Percentiles rank a stretch among this genome's conserved stretches.
Conservation (phyloP, 2,113 vertebrate species). For the Coreoperca whiteheadi region DNA sequence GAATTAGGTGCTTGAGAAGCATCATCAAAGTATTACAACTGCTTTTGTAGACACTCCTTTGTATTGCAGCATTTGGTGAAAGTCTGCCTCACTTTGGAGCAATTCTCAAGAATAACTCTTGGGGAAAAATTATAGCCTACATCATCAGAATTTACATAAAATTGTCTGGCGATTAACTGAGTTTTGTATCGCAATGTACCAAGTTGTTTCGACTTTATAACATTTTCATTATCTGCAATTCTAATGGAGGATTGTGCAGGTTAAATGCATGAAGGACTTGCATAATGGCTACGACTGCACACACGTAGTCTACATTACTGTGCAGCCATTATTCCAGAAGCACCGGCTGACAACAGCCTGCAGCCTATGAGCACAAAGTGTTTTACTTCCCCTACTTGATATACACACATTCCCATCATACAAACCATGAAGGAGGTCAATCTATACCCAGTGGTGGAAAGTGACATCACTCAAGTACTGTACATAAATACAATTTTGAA, state of each 20-base stretch:
- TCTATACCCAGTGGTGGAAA: neutral
- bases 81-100: constrained; percentile 2
- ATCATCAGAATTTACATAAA: constrained; percentile 67
- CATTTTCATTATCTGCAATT: constrained; percentile 44
- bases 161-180: constrained; percentile 20
- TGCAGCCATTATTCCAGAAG: constrained; percentile 38
- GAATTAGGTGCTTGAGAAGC: neutral
- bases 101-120: constrained; percentile 20
- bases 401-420: constrained; percentile 13
- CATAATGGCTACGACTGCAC: constrained; percentile 40
- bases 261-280: constrained; percentile 62
- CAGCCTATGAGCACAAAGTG: constrained; percentile 10
- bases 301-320: constrained; percentile 27
- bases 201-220: constrained; percentile 43
- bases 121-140: constrained; percentile 37
- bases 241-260: constrained; percentile 63
- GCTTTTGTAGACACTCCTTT: constrained; percentile 1
- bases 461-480: neutral
- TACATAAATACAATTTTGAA: neutral
- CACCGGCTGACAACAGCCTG: constrained; percentile 12
- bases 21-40: neutral
- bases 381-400: constrained; percentile 7
- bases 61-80: constrained; percentile 28
- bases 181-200: constrained; percentile 27
- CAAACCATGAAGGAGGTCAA: neutral